Base-by-base conservation (phyloP, 1,140 invertebrate genomes). In the Acromyrmex charruanus region DNA sequence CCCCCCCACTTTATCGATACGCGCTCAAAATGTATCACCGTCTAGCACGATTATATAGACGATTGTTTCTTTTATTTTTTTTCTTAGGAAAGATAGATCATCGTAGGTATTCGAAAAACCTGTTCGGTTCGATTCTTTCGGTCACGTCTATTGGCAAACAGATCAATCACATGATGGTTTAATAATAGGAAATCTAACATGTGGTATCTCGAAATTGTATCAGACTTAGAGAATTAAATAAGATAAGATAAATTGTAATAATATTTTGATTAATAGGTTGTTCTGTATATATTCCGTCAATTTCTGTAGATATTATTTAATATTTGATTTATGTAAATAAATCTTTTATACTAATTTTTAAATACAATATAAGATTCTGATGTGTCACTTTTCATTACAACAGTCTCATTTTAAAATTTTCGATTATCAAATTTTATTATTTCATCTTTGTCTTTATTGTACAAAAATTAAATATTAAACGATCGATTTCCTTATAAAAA, bases 1-100 rank as follows among this genome's bases (percentile, higher is more conserved):
- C 16, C 12, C 21, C 10, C 14, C 49, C 51, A 63, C 39, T 61
- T 69, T 71, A 53, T 81, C 35, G 77, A 68, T 53, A 80, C 63
- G 28, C 31, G 44, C 14, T 31, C 25, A 49, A 31, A 58, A 74
- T 28, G 51, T 55, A 80, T 12, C 49, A 14, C 14, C 51, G 21
- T 69, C 51, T 39, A 18, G 44, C 10, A 28, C n/a, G 28, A 55
- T 49, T 49, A 63, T n/a, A 9, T n/a, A 9, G 44, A 28, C 9
- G 16, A 18, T 21, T 14, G 14, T 39, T 28, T 71, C 3, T 51
- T 16, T 51, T 51, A 14, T 16, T 16, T 51, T 51, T 68, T 28
- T 21, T 18, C 12, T 9, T 6, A 21, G 14, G 14, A 39, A 58
- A 59, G 1, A 31, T 3, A 14, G 1, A 14, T 49, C 59, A 18